Evolutionary conservation across 2,888 invertebrate genomes (phyloP).

Genomic region (Ophion ellenae): DNA sequence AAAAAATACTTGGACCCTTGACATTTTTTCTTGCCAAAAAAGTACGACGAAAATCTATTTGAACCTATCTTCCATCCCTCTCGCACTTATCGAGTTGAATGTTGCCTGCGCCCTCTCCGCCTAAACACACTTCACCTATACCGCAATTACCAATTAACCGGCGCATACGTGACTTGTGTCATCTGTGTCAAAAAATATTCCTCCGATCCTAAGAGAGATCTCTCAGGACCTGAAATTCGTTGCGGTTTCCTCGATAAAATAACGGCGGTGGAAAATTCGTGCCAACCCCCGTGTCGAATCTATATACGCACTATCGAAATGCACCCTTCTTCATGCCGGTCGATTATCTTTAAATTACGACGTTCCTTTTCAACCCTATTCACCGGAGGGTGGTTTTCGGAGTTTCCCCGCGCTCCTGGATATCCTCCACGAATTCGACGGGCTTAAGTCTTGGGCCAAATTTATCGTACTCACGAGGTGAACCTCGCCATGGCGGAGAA

Average conservation of each 20-base stretch:
- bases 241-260: constrained; percentile 43
- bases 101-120: too few relatives aligned
- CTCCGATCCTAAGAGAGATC: constrained; percentile 15
- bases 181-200: constrained; percentile 21
- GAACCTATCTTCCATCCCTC: too few relatives aligned
- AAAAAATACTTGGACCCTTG: too few relatives aligned
- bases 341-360: constrained; percentile 66
- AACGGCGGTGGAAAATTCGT: constrained; percentile 51
- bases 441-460: neutral
- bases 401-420: neutral
- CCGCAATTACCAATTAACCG: constrained; percentile 18
- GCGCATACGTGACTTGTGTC: constrained; percentile 4
- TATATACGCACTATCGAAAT: constrained; percentile 28
- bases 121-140: neutral
- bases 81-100: too few relatives aligned
- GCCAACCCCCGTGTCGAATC: constrained; percentile 61
- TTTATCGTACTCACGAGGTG: constrained; percentile 31
- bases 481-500: constrained; percentile 21
- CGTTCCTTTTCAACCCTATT: constrained; percentile 32
- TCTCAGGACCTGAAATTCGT: constrained; percentile 44
- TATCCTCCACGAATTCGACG: neutral
- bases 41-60: too few relatives aligned
- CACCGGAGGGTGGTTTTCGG: constrained; percentile 26
- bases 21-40: too few relatives aligned
- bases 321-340: constrained; percentile 53